Evolutionary conservation across 1,140 invertebrate species (phyloP), one percentile per base, ranked within the genome.

Genomic region (Pogonognathellus flavescens): DNA sequence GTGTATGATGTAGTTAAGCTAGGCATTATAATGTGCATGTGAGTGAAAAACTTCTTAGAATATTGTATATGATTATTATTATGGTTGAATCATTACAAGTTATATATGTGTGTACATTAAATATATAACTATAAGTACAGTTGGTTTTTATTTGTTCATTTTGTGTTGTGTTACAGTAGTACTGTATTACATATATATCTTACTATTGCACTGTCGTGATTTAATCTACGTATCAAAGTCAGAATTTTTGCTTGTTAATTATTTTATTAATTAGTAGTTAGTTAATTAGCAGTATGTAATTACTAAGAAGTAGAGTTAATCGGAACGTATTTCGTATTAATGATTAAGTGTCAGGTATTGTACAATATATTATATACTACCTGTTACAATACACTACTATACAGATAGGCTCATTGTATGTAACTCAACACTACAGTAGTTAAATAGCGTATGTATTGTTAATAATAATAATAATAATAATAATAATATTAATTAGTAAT

Each of bases 211-310:
- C 62, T 76, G 41, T 76, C 31, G 70, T 76, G 70, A 76, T 76
- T 76, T 76, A 49, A 76, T 76, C 25, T 66, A 66, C 22, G 13
- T 66, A 66, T 76, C 70, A 49, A 31, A 76, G 70, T 76, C 70
- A 76, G 41, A 41, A 76, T 76, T 76, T 41, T 31, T 76, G 70
- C 70, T 76, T 76, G 70, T 76, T 76, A 76, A 70, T 76, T 76
- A 76, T 76, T 76, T 76, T 41, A 76, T 76, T 76, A 31, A 76
- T 50, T 76, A 8, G 53, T 76, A 50, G 41, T n/a, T n/a, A 49
- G 70, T 31, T 66, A 31, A 66, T 66, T 66, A 66, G 62, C 25
- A 20, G 25, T 20, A 25, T 66, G 62, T 66, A 14, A 57, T 57
- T 57, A n/a, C 53, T 57, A 14, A 57, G 2, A 5, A 10, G 53